Evolutionary conservation across 2,888 invertebrate species (phyloP).

Genomic region (Ptychoptera albimana): DNA sequence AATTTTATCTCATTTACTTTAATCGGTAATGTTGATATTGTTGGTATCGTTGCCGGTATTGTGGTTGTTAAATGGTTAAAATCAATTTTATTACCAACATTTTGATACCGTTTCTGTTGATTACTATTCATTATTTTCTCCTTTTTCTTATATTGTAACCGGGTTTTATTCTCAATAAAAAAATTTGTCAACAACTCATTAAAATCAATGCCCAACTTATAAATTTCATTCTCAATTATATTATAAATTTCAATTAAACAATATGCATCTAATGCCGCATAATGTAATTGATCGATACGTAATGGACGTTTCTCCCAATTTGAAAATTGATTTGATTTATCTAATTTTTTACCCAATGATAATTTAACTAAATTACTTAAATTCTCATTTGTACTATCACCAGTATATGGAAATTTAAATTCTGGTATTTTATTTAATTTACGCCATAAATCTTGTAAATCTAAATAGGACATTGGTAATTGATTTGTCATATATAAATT

Average conservation of each 20-base stretch:
- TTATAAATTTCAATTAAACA: conserved; percentile 70
- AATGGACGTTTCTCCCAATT: conserved; percentile 81
- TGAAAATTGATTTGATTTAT: conserved; percentile 82
- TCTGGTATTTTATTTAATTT: conserved; percentile 35
- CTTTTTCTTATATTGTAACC: conserved; percentile 13
- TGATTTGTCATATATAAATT: conserved; percentile 23
- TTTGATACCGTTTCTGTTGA: conserved; percentile 7
- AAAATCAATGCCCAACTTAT: conserved; percentile 30
- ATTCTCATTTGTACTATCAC: conserved; percentile 39
- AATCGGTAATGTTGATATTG: too few relatives aligned
- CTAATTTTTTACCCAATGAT: conserved; percentile 58
- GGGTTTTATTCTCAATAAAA: conserved; percentile 10
- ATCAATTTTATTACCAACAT: neutral
- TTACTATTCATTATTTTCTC: conserved; percentile 10
- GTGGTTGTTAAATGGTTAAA: neutral
- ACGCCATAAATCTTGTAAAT: conserved; percentile 42
- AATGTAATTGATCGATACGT: conserved; percentile 56
- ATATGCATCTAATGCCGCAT: conserved; percentile 80
- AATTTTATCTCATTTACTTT: conserved; percentile 19
- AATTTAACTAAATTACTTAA: conserved; percentile 57
- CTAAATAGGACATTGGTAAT: conserved; percentile 34
- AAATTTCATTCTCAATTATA: conserved; percentile 29
- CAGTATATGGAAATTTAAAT: conserved; percentile 36
- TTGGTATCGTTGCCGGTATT: neutral
- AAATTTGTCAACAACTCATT: conserved; percentile 25